These are phyloP conservation scores for Morpho helenor DNA, from an alignment of 2,888 invertebrate genomes.

Conservation along the genomic window DNA sequence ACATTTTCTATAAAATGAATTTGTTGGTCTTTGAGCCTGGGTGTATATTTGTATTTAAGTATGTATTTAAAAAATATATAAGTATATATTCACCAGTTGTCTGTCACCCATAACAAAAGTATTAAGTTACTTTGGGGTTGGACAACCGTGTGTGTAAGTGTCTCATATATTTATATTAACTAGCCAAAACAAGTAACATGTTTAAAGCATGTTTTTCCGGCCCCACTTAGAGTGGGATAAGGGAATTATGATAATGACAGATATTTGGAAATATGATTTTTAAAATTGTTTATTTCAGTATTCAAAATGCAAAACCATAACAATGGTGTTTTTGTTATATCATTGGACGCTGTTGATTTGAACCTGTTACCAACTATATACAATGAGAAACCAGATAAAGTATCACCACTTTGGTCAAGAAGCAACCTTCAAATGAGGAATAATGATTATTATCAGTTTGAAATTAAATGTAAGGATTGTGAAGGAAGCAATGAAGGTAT, in stretches of 20 bases:
- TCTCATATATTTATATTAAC: too few species aligned
- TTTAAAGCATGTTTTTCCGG: too few species aligned
- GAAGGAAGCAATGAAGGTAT: conserved; percentile 1
- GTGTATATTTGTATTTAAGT: too few species aligned
- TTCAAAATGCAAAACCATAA: conserved; percentile 4
- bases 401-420: conserved; percentile 18
- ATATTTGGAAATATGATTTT: not conserved
- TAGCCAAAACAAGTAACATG: too few species aligned
- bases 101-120: too few species aligned
- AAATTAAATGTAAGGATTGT: conserved; percentile 16
- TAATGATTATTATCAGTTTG: conserved; percentile 26
- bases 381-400: not conserved
- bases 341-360: conserved; percentile 24
- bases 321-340: conserved; percentile 19
- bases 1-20: too few species aligned
- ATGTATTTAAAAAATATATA: too few species aligned
- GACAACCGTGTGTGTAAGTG: too few species aligned
- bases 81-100: too few species aligned
- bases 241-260: not conserved
- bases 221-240: not conserved
- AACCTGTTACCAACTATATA: conserved; percentile 15
- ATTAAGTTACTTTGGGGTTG: too few species aligned
- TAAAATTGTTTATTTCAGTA: not conserved
- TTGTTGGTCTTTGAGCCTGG: too few species aligned
- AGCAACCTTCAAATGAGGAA: conserved; percentile 9